Conservation (phyloP, 2,113 vertebrate species). For the Phycodurus eques region DNA sequence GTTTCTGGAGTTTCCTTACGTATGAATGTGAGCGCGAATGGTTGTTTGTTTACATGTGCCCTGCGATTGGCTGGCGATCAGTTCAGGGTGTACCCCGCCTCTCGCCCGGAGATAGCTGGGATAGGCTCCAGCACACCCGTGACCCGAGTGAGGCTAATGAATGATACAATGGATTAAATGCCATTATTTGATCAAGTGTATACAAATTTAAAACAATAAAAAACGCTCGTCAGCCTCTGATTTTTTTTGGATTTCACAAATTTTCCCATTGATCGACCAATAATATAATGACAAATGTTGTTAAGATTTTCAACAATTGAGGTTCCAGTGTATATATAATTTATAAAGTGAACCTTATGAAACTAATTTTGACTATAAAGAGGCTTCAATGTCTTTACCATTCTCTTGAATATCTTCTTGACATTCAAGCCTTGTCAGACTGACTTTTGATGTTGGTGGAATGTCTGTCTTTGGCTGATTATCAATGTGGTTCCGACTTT, state of each 20-base stretch:
- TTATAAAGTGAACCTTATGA: conserved; percentile 5
- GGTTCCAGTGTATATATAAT: too few species aligned
- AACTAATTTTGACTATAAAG: conserved; percentile 40
- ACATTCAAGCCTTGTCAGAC: conserved; percentile 37
- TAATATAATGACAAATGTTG: background rate
- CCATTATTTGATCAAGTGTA: too few species aligned
- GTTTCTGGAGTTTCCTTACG: too few species aligned
- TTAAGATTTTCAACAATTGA: background rate
- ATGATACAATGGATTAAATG: too few species aligned
- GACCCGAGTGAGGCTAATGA: too few species aligned
- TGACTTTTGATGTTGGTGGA: conserved; percentile 62
- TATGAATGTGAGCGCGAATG: too few species aligned
- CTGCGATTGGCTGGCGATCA: too few species aligned
- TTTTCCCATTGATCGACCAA: background rate
- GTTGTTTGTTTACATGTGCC: too few species aligned
- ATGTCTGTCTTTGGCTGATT: conserved; percentile 56
- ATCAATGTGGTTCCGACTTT: conserved; percentile 63
- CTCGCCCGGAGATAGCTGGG: too few species aligned
- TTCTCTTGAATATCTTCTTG: conserved; percentile 26
- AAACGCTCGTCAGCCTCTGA: background rate
- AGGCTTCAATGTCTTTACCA: conserved; percentile 23
- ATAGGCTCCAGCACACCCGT: too few species aligned
- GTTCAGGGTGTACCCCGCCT: too few species aligned
- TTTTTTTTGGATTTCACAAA: background rate
- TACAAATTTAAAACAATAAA: too few species aligned